phyloP scores from a whole-genome alignment of 1,140 invertebrate species.

The Pachyrhynchus sulphureomaculatus region DNA sequence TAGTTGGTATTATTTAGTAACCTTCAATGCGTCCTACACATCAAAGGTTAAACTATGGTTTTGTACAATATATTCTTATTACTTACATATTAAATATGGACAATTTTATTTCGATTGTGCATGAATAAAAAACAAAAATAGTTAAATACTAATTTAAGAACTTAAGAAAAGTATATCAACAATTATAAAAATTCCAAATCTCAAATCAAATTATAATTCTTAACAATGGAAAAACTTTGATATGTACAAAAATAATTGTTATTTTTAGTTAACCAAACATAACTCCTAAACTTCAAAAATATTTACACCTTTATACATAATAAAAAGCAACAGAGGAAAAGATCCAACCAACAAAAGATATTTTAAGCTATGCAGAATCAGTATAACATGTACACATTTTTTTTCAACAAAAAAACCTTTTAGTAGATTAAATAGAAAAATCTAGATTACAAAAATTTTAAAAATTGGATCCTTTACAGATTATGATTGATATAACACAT shows the following conservation, averaged over 20 bases:
- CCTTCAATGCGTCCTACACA: not conserved
- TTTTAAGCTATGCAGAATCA: no score
- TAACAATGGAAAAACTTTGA: constrained; percentile 4
- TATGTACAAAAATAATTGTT: constrained; percentile 24
- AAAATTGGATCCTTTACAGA: no score
- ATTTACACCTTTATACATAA: constrained; percentile 1
- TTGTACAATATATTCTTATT: constrained; percentile 15
- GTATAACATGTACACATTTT: no score
- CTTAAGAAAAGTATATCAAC: not conserved
- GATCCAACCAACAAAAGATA: not conserved
- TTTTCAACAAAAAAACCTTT: no score
- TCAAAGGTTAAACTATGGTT: not conserved
- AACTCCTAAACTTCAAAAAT: not conserved
- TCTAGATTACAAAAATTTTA: no score
- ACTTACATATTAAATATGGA: constrained; percentile 1
- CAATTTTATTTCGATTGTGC: constrained; percentile 1
- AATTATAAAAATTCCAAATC: constrained; percentile 11
- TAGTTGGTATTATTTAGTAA: constrained; percentile 6
- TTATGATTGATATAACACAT: no score
- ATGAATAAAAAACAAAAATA: not conserved
- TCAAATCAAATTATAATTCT: not conserved
- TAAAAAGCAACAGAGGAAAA: not conserved
- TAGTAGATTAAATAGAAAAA: no score
- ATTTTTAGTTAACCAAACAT: no score
- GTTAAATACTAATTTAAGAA: not conserved